Conservation (phyloP, 2,888 invertebrate species). For the Melangyna quadrimaculata region DNA sequence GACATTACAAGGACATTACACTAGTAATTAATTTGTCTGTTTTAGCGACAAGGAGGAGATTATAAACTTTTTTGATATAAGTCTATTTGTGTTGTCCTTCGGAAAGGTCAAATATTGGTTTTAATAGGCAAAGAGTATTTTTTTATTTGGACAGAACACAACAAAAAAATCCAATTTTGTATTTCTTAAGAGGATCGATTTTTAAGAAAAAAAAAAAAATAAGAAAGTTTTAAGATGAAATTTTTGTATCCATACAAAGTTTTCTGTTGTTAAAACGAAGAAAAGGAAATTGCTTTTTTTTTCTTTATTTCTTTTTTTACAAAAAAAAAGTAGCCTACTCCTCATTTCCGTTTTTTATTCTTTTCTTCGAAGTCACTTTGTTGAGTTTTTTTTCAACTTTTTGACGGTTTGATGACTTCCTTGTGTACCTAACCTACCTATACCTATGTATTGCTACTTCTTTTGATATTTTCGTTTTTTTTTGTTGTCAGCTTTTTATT, state of each 20-base stretch:
- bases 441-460: background rate
- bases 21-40: conserved; percentile 49
- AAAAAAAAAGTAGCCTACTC: background rate
- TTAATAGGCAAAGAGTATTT: background rate
- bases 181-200: background rate
- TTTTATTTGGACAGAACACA: background rate
- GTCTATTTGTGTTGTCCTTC: background rate
- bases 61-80: background rate
- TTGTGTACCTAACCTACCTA: conserved; percentile 11
- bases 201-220: background rate
- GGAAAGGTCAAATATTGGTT: background rate
- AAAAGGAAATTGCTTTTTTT: conserved; percentile 51
- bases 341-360: conserved; percentile 28
- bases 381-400: conserved; percentile 24
- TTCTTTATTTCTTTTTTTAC: background rate
- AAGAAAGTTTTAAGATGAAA: background rate
- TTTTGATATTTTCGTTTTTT: conserved; percentile 2
- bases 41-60: background rate
- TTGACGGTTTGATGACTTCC: conserved; percentile 55
- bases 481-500: background rate
- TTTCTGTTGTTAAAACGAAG: background rate
- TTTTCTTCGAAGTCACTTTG: background rate
- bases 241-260: background rate
- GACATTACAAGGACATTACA: conserved; percentile 16
- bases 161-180: background rate